Conservation (phyloP, 2,113 vertebrate genomes). For the Pycnonotus jocosus region DNA sequence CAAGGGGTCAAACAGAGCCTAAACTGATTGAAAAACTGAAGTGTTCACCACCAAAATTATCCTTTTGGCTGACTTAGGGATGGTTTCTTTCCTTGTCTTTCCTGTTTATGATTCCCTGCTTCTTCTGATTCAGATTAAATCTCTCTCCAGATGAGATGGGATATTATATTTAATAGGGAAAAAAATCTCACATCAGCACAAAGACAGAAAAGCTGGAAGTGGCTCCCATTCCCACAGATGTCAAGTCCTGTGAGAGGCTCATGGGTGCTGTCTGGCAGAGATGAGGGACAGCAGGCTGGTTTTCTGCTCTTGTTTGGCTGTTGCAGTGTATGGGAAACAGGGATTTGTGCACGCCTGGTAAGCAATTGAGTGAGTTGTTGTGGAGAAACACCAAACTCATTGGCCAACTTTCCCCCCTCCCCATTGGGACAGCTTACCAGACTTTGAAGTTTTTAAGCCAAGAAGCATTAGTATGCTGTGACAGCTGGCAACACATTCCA, state of each 20-base stretch:
- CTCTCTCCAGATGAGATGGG: neutral
- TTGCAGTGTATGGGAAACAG: neutral
- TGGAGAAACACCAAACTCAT: neutral
- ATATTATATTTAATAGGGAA: neutral
- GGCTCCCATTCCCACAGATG: neutral
- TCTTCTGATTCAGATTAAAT: neutral
- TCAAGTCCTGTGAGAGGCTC: neutral
- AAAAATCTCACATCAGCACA: accelerated
- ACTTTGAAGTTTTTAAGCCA: constrained; percentile 27
- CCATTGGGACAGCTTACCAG: neutral
- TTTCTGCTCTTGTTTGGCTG: neutral
- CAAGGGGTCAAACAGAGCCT: neutral
- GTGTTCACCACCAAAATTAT: neutral
- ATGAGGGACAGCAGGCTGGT: neutral
- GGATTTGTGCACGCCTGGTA: neutral
- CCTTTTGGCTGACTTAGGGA: neutral
- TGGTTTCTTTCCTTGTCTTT: neutral
- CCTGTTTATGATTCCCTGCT: neutral
- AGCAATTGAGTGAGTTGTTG: neutral
- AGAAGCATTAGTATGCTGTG: neutral
- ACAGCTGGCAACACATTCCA: constrained; percentile 52
- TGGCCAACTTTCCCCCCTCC: neutral
- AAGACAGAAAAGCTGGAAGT: neutral
- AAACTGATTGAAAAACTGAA: neutral
- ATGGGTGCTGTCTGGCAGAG: neutral